Evolutionary conservation across 2,113 vertebrate genomes (phyloP).

Genomic region (Emydura subglobosa): DNA sequence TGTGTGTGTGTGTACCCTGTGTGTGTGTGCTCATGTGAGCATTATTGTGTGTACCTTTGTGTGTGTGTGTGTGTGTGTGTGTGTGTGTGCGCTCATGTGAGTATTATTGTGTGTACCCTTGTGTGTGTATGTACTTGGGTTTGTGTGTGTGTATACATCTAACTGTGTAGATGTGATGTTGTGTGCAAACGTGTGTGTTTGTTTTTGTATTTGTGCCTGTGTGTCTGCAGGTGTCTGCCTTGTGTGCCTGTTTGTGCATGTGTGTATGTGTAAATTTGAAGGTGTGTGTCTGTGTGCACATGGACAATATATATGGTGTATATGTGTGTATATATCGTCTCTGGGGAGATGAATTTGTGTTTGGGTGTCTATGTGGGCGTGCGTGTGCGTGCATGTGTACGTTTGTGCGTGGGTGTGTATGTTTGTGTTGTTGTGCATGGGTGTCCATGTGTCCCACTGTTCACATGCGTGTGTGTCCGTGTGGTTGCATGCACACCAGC

Average conservation of each 20-base stretch:
- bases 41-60: not conserved
- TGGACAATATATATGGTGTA: no score
- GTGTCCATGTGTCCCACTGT: not conserved
- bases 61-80: not conserved
- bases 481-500: not conserved
- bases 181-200: not conserved
- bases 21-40: no score
- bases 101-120: not conserved
- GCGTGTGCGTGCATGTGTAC: not conserved
- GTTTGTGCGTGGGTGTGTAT: not conserved
- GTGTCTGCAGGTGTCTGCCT: not conserved
- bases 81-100: not conserved
- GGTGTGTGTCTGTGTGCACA: not conserved
- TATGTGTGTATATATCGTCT: no score
- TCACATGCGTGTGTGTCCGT: not conserved
- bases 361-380: not conserved
- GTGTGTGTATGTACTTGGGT: not conserved
- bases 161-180: not conserved
- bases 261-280: not conserved
- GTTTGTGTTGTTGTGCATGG: not conserved
- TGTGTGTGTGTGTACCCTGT: not conserved
- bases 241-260: not conserved
- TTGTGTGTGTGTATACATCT: not conserved
- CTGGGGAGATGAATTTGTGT: not conserved
- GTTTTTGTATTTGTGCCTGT: not conserved